phyloP scores from a whole-genome alignment of 2,113 vertebrate genomes.

The Mirounga angustirostris region DNA sequence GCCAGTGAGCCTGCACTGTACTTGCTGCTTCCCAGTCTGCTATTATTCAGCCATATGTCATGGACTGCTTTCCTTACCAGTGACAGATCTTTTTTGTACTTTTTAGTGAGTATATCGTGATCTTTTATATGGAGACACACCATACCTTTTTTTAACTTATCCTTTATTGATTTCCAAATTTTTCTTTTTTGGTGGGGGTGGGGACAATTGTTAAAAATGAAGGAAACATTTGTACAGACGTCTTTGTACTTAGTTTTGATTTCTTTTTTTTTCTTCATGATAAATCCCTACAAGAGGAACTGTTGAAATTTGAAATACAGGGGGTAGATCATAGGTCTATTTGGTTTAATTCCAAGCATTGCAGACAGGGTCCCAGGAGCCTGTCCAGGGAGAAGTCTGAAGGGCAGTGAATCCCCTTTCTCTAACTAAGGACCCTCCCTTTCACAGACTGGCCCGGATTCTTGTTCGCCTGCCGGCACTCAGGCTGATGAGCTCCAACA shows the following conservation, averaged over 20 bases:
- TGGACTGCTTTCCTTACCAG: not conserved
- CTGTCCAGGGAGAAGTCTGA: not conserved
- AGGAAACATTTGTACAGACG: not conserved
- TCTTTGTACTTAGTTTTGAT: not conserved
- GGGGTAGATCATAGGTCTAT: no score
- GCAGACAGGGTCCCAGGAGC: not conserved
- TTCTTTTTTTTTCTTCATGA: not conserved
- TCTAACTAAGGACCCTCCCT: conserved; percentile 77
- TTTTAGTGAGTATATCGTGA: not conserved
- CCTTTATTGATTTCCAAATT: not conserved
- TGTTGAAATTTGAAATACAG: not conserved
- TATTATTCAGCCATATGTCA: not conserved
- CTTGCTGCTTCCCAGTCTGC: not conserved
- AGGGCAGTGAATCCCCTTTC: not conserved
- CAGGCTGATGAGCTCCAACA: conserved; percentile 97
- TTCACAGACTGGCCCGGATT: conserved; percentile 95
- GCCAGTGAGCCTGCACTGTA: not conserved
- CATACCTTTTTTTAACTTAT: not conserved
- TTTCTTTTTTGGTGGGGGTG: not conserved
- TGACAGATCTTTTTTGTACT: not conserved
- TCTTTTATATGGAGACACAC: not conserved
- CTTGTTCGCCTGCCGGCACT: conserved; percentile 97
- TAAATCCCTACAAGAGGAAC: not conserved
- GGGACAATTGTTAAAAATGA: not conserved
- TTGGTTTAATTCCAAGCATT: not conserved